Conservation (phyloP, 2,113 vertebrate species). For the Myocastor coypus region DNA sequence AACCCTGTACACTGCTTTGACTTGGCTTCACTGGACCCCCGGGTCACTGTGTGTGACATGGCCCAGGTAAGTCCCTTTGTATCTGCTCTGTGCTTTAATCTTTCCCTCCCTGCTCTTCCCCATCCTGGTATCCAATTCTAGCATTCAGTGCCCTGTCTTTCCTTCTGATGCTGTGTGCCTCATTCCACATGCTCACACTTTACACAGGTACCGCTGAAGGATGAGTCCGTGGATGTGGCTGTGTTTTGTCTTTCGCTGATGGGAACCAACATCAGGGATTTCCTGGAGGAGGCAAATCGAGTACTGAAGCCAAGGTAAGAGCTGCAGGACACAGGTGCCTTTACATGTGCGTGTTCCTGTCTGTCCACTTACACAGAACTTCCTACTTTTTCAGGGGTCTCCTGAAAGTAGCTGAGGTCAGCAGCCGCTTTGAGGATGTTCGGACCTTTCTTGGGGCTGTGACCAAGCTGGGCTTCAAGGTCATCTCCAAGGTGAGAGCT, state of each 20-base stretch:
- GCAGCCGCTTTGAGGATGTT: slow-evolving; percentile 93
- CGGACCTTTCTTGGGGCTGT: slow-evolving; percentile 88
- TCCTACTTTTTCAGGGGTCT: slow-evolving; percentile 87
- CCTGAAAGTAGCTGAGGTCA: slow-evolving; percentile 95
- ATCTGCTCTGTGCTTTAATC: neutral
- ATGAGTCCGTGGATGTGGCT: slow-evolving; percentile 90
- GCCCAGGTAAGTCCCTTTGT: slow-evolving; percentile 87
- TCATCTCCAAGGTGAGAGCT: slow-evolving; percentile 90
- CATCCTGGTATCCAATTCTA: neutral
- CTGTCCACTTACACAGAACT: neutral
- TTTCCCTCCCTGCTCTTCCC: neutral
- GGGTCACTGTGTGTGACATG: slow-evolving; percentile 95
- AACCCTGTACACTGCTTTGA: slow-evolving; percentile 96
- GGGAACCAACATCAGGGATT: slow-evolving; percentile 96
- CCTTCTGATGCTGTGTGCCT: neutral
- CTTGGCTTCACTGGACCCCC: slow-evolving; percentile 90
- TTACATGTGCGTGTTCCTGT: neutral
- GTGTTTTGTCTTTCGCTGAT: slow-evolving; percentile 98
- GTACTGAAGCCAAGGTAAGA: slow-evolving; percentile 92
- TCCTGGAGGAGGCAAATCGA: slow-evolving; percentile 94
- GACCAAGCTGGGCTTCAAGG: slow-evolving; percentile 91
- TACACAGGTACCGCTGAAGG: slow-evolving; percentile 91
- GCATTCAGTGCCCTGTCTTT: neutral
- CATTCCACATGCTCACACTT: neutral
- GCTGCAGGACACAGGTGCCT: neutral